Percentiles rank a stretch among this genome's conserved stretches.
Evolutionary conservation across 2,113 vertebrate genomes (phyloP).

Genomic region (Oenanthe oenanthe): DNA sequence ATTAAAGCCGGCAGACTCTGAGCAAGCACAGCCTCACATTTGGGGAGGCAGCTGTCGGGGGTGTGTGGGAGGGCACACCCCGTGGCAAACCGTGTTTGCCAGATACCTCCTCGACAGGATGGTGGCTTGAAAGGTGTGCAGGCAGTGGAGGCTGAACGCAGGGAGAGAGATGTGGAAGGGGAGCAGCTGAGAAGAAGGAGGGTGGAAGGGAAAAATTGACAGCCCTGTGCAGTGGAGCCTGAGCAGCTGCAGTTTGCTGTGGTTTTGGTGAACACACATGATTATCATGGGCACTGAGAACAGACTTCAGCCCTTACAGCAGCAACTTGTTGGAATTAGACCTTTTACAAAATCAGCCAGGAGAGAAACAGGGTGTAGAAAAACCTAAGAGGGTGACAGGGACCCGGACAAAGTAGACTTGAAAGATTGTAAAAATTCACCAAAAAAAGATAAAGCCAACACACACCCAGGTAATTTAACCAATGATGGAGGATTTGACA

Average conservation of each 20-base stretch:
- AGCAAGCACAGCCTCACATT: not conserved
- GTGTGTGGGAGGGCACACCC: not conserved
- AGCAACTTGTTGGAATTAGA: not conserved
- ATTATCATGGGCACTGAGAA: not conserved
- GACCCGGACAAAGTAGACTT: not conserved
- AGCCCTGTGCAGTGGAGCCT: not conserved
- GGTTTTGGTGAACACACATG: not conserved
- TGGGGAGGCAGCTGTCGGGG: not conserved
- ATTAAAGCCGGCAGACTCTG: not conserved
- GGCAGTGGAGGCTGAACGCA: not conserved
- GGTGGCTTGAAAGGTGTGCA: not conserved
- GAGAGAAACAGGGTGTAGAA: not conserved
- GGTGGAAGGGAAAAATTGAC: not conserved
- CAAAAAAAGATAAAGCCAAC: conserved; percentile 23
- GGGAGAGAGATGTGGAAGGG: not conserved
- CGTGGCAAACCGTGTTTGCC: not conserved
- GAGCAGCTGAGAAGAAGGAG: not conserved
- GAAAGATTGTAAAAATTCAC: not conserved
- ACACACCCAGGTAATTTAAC: conserved; percentile 48
- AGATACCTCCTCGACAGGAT: not conserved
- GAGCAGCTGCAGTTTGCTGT: not conserved
- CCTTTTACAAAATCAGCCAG: not conserved
- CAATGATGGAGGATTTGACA: conserved; percentile 39
- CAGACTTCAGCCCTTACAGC: not conserved
- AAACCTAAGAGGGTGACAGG: not conserved